phyloP scores from a whole-genome alignment of 2,113 vertebrate species.

The Phylloscopus whistleri region DNA sequence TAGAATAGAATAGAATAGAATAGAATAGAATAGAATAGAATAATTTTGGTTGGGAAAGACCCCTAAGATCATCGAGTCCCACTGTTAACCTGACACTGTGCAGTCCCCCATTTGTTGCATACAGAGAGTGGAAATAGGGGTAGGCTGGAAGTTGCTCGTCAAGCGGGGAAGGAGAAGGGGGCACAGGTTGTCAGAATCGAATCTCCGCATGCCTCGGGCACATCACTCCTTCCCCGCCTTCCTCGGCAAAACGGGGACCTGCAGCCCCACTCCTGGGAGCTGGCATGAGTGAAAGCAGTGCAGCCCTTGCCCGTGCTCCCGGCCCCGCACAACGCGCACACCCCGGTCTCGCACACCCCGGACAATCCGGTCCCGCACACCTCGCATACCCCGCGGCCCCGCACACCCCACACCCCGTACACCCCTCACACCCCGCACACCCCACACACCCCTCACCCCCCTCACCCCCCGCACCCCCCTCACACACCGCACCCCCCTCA shows the following conservation, averaged over 20 bases:
- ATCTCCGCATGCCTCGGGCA: fast-evolving
- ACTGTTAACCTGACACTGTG: fast-evolving
- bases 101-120: fast-evolving
- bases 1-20: not conserved
- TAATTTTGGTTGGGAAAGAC: not conserved
- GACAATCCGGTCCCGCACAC: not conserved
- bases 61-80: fast-evolving
- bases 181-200: fast-evolving
- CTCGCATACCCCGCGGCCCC: too few species aligned
- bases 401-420: not conserved
- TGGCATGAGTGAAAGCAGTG: fast-evolving
- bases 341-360: not conserved
- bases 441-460: too few species aligned
- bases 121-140: fast-evolving
- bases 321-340: not conserved
- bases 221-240: fast-evolving
- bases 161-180: not conserved
- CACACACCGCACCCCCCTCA: too few species aligned
- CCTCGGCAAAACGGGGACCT: fast-evolving
- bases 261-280: fast-evolving
- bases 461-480: too few species aligned
- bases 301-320: fast-evolving
- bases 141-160: not conserved
- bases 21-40: not conserved
- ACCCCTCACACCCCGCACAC: not conserved